Evolutionary conservation across 2,113 vertebrate genomes (phyloP), one percentile per base, ranked within the genome.

Genomic region (Ceyx margarethae): DNA sequence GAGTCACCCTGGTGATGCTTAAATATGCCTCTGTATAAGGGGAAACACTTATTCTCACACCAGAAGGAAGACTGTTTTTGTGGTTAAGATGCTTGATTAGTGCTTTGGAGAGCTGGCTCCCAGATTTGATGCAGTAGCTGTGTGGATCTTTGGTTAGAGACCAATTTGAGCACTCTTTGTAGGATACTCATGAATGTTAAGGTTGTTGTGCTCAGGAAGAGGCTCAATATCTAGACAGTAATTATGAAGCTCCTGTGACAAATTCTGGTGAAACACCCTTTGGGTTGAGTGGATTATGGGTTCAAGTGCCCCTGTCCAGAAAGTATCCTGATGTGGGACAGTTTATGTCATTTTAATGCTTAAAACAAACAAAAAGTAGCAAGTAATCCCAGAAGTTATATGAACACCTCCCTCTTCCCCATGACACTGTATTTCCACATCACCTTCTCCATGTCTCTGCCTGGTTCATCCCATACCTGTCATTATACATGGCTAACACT

Each of bases 1-100:
- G 83, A 96, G 78, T 96, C 90, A 95, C 71, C 93, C 67, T 84
- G 75, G 71, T 94, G 83, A 85, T 84, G 90, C 75, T 91, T 90
- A 84, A 95, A 86, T 75, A 89, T 73, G 66, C 37, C 77, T 51
- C 84, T 85, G 23, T 65, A 42, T 26, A 81, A 61, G 28, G 14
- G 20, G 33, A 89, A 88, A 45, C 53, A 17, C 35, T 85, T 50
- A 58, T 60, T 89, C 65, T 56, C 25, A 69, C 65, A 37, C 31
- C 31, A 82, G 56, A 73, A 85, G 6, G 25, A 76, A 76, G 54
- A 73, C 50, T 57, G 14, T 6, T 90, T 60, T 31, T 71, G 60
- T 82, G 66, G 23, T 80, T 83, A 79, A 83, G 65, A 45, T 46
- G 15, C 35, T 75, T 67, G 22, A 58, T 58, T 42, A 45, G 51